Percentiles rank a stretch among this genome's conserved stretches.
These are phyloP conservation scores for Aphaenogaster floridana DNA, from an alignment of 1,140 invertebrate species.

Conservation along the genomic window DNA sequence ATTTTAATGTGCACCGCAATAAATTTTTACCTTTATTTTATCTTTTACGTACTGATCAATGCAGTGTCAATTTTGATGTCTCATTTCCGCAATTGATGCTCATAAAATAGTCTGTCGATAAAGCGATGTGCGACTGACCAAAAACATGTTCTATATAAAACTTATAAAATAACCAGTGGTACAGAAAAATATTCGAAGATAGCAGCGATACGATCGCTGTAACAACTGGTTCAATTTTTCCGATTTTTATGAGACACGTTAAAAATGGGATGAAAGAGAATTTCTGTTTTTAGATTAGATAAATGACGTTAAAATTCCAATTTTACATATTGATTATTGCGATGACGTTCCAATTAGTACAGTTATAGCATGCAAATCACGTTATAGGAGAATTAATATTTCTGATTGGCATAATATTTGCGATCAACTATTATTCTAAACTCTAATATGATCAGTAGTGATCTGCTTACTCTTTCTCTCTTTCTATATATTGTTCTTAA, in stretches of 20 bases:
- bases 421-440: not conserved
- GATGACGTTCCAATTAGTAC: not conserved
- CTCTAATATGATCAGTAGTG: not conserved
- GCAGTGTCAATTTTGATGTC: not conserved
- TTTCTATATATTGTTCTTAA: not conserved
- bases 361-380: constrained; percentile 14
- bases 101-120: constrained; percentile 13
- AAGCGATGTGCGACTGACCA: not conserved
- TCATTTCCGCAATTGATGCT: not conserved
- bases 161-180: not conserved
- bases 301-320: constrained; percentile 3
- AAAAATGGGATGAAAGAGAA: constrained; percentile 6
- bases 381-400: constrained; percentile 27
- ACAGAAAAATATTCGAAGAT: not conserved
- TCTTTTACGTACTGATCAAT: not conserved
- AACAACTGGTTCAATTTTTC: not conserved
- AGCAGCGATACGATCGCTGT: not conserved
- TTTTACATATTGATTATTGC: constrained; percentile 11
- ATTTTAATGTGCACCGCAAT: not conserved
- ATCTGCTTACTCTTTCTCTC: not conserved
- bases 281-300: constrained; percentile 23
- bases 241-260: not conserved
- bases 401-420: not conserved
- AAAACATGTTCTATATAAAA: constrained; percentile 1
- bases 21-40: not conserved